Percentiles rank a stretch among this genome's conserved stretches.
These are phyloP conservation scores for Theropithecus gelada DNA, from an alignment of 2,113 vertebrate genomes.

Conservation along the genomic window DNA sequence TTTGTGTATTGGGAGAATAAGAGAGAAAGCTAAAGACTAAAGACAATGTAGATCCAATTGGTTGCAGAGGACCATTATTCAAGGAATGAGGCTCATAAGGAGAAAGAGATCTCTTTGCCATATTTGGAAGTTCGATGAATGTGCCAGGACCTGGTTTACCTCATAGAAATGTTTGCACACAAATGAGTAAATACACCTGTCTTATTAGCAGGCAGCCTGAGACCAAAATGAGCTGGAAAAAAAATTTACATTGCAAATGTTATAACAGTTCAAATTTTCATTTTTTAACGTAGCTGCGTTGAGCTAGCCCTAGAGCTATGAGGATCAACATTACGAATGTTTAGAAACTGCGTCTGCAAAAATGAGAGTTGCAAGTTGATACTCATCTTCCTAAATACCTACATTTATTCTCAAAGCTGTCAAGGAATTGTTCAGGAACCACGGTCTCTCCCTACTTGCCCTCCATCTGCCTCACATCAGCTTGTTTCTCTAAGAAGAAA, in stretches of 20 bases:
- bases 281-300: not conserved
- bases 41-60: not conserved
- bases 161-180: not conserved
- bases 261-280: conserved; percentile 44
- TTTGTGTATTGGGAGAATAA: not conserved
- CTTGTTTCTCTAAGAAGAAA: conserved; percentile 65
- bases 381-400: conserved; percentile 48
- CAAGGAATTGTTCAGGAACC: conserved; percentile 71
- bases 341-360: not conserved
- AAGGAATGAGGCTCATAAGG: not conserved
- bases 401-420: conserved; percentile 51
- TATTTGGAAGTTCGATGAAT: not conserved
- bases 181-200: not conserved
- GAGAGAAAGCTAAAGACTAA: not conserved
- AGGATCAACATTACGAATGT: not conserved
- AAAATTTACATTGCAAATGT: conserved; percentile 2
- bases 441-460: conserved; percentile 61
- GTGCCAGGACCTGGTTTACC: not conserved
- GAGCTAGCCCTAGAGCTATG: not conserved
- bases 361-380: not conserved
- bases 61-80: not conserved
- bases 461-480: conserved; percentile 66
- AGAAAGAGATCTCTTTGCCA: not conserved
- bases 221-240: not conserved
- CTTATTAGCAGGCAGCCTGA: conserved; percentile 11